phyloP scores from a whole-genome alignment of 23 tunicate species.

The Diplosoma virens region DNA sequence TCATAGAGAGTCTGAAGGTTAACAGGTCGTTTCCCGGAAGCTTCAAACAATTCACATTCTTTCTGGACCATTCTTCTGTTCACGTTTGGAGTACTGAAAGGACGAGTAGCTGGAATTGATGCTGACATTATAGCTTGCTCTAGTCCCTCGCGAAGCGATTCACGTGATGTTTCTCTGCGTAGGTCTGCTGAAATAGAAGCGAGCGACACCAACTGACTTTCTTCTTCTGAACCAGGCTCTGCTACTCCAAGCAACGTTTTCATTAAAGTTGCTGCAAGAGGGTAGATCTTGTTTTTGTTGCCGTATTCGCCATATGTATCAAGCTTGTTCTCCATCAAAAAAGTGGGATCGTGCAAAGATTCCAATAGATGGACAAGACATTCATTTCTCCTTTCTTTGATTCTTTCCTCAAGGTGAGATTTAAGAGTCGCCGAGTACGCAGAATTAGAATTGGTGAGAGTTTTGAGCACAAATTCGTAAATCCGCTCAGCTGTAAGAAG shows the following conservation, averaged over 20 bases:
- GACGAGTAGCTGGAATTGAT: conserved; percentile 11
- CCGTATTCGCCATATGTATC: conserved; percentile 21
- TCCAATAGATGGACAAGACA: conserved; percentile 10
- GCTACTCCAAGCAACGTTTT: conserved; percentile 1
- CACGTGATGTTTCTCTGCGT: neutral
- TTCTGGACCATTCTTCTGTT: conserved; percentile 4
- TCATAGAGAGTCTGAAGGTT: conserved; percentile 36
- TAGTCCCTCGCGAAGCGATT: conserved; percentile 21
- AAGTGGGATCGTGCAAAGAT: conserved; percentile 24
- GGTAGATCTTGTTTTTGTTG: conserved; percentile 13
- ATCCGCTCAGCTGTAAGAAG: conserved; percentile 33
- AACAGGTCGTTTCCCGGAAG: conserved; percentile 51
- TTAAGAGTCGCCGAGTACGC: conserved; percentile 25
- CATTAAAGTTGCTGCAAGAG: conserved; percentile 29
- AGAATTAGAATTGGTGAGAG: conserved; percentile 21
- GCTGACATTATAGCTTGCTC: conserved; percentile 23
- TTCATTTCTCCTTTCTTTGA: conserved; percentile 15
- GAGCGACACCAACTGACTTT: neutral
- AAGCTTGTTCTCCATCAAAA: conserved; percentile 22
- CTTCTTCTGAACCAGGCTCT: conserved; percentile 18
- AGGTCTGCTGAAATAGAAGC: neutral
- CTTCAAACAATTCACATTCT: conserved; percentile 37
- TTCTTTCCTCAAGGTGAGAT: no score
- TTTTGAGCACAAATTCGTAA: conserved; percentile 34
- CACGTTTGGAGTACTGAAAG: conserved; percentile 8